Base-by-base conservation (phyloP, 2,888 invertebrate genomes). In the Sinopyrophorus schimmeli region DNA sequence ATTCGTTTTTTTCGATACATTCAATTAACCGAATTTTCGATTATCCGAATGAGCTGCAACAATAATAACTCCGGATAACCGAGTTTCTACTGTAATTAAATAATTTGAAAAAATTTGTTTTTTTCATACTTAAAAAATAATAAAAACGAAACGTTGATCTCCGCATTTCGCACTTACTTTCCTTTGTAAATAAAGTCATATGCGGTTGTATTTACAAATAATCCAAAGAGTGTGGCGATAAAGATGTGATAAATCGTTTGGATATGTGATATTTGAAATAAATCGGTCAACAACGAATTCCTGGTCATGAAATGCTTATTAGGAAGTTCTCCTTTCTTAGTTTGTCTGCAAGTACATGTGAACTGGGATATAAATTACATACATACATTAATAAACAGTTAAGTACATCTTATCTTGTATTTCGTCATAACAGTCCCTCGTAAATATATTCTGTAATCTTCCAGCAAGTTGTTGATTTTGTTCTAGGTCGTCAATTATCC, bases 161-260 rank as follows among this genome's bases (percentile, higher is more conserved):
- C n/a, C n/a, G n/a, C n/a, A n/a, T n/a, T 21, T 21, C 34, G 32
- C 57, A 77, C 85, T 83, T 77, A 88, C 91, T 81, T 81, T 72
- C 87, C 89, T 53, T 80, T 80, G 53, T 86, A 83, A 44, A 89
- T 75, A 61, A 87, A 79, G 67, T 92, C 92, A 62, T 83, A 81
- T 6, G 85, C 76, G 11, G 84, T 76, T 3, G 87, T 87, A 62
- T 91, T 85, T 43, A 88, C 73, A 37, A 89, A 79, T 54, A 91
- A 76, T 20, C 86, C 75, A 39, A 90, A 76, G 20, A 93, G 75
- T 56, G 87, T 84, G 10, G 86, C 87, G 31, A 87, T 79, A 72
- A 92, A 92, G 56, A 93, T 85, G 68, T 93, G 87, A 70, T 92
- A 90, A 57, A 94, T 84, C 2, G 91, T 87, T 61, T 82, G 80